Percentiles rank a stretch among this genome's conserved stretches.
phyloP scores from a whole-genome alignment of 2,888 invertebrate species.

The Thysanoteuthis rhombus region DNA sequence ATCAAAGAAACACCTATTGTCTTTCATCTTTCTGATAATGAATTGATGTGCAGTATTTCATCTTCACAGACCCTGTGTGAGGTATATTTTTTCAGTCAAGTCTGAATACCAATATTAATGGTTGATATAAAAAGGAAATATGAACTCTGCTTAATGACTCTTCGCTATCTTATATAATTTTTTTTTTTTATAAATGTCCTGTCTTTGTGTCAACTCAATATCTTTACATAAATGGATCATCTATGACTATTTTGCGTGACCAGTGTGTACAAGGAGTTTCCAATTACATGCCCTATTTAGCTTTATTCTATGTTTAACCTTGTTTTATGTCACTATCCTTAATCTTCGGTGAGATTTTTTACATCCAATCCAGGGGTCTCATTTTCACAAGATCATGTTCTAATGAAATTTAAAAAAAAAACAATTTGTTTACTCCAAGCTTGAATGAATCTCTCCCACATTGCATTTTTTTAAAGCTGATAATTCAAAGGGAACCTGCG shows the following conservation, averaged over 20 bases:
- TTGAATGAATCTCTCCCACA: neutral
- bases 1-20: too few relatives aligned
- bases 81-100: too few relatives aligned
- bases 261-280: neutral
- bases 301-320: neutral
- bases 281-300: neutral
- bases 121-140: too few relatives aligned
- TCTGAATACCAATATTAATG: neutral
- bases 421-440: neutral
- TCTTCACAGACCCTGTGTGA: neutral
- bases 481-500: too few relatives aligned
- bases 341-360: neutral
- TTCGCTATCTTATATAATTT: too few relatives aligned
- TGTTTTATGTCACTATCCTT: neutral
- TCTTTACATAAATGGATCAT: neutral
- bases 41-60: neutral
- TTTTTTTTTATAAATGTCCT: neutral
- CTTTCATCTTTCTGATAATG: neutral
- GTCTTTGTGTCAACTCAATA: neutral
- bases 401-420: neutral
- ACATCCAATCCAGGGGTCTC: neutral
- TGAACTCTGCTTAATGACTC: too few relatives aligned
- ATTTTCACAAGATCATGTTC: neutral
- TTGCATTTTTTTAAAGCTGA: neutral
- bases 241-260: neutral